A percentile compares a stretch with the other conserved stretches of the same genome.
phyloP scores from a whole-genome alignment of 2,113 vertebrate species.

The Carollia perspicillata region DNA sequence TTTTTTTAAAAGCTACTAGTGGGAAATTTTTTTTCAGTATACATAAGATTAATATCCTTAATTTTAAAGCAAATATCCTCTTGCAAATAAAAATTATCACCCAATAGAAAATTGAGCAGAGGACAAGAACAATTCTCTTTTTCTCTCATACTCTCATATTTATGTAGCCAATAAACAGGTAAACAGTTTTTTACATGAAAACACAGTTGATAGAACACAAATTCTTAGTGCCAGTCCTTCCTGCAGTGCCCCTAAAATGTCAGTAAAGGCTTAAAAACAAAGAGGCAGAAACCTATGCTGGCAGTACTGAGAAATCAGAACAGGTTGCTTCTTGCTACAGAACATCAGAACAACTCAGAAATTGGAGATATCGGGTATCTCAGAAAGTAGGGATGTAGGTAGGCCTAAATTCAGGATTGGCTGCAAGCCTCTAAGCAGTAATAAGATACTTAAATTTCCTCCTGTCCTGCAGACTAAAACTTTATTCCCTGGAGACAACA shows the following conservation, averaged over 20 bases:
- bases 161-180: neutral
- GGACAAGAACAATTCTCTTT: neutral
- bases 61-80: neutral
- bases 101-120: constrained; percentile 7
- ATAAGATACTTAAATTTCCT: neutral
- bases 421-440: neutral
- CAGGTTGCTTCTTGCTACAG: neutral
- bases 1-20: neutral
- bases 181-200: neutral
- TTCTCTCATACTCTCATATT: neutral
- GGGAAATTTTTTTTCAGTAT: neutral
- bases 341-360: constrained; percentile 1
- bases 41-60: neutral
- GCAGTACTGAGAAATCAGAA: neutral
- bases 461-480: neutral
- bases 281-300: neutral
- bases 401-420: neutral
- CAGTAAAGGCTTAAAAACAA: neutral
- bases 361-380: neutral
- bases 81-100: constrained; percentile 9
- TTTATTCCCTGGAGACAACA: neutral
- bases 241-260: neutral
- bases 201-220: neutral
- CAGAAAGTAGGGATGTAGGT: neutral
- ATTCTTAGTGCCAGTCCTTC: neutral